Evolutionary conservation across 2,888 invertebrate species (phyloP).

Genomic region (Oscheius sp.): DNA sequence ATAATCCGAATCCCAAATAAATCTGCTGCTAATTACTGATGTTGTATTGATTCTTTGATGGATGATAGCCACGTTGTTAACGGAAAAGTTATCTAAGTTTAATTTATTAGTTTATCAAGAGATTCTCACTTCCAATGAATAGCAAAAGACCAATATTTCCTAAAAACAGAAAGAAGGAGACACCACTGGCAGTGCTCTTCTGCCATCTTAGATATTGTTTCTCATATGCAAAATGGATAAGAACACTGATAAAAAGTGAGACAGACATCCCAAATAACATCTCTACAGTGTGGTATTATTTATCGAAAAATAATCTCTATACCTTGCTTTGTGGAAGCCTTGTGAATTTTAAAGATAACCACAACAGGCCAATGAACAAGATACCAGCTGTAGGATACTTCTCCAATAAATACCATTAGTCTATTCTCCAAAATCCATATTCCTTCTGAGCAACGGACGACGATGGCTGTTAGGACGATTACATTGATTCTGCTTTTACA

Average conservation of each 20-base stretch:
- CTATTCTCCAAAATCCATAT: not conserved
- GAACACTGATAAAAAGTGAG: not conserved
- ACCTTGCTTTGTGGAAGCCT: not conserved
- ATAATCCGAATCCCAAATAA: not conserved
- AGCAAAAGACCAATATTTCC: too few relatives aligned
- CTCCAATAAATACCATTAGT: conserved; percentile 1
- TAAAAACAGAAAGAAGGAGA: not conserved
- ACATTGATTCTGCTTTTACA: too few relatives aligned
- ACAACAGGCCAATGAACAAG: conserved; percentile 16
- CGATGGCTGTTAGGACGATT: too few relatives aligned
- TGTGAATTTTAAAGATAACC: not conserved
- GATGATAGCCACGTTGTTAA: not conserved
- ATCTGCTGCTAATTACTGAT: too few relatives aligned
- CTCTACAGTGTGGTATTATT: too few relatives aligned
- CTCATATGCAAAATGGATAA: not conserved
- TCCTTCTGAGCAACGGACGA: not conserved
- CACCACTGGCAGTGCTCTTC: not conserved
- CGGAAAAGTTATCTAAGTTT: too few relatives aligned
- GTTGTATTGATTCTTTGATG: not conserved
- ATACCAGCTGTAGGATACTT: conserved; percentile 17
- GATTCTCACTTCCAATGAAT: too few relatives aligned
- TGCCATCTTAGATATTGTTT: conserved; percentile 1
- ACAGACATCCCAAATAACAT: not conserved
- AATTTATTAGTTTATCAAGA: too few relatives aligned
- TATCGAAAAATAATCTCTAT: too few relatives aligned